Percentiles rank a stretch among this genome's conserved stretches.
These are phyloP conservation scores for Phymatocera aterrima DNA, from an alignment of 2,888 invertebrate genomes.

Conservation along the genomic window DNA sequence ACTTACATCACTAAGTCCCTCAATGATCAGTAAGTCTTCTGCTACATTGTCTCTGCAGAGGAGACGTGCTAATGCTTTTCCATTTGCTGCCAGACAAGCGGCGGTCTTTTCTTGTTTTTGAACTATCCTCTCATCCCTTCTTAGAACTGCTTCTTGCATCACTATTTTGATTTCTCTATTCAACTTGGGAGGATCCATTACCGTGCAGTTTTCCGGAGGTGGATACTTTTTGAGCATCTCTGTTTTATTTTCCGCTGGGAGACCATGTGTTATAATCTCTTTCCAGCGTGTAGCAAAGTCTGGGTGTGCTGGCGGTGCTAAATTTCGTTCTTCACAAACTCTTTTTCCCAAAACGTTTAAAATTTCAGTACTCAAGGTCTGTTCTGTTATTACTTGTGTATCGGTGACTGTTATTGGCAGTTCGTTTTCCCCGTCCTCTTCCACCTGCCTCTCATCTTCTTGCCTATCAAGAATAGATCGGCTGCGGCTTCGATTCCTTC, in stretches of 20 bases:
- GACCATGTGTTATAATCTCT: background rate
- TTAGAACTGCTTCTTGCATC: background rate
- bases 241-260: background rate
- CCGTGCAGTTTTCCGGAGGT: background rate
- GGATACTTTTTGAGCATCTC: background rate
- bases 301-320: background rate
- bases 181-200: background rate
- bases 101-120: background rate
- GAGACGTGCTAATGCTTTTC: background rate
- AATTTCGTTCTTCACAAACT: background rate
- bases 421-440: no score
- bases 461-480: no score
- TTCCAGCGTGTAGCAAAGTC: background rate
- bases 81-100: background rate
- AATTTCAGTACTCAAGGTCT: no score
- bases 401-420: no score
- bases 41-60: background rate
- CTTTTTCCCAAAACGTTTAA: constrained; percentile 18
- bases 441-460: no score
- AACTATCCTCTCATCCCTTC: background rate
- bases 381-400: no score
- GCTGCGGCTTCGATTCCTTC: no score
- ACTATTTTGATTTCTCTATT: background rate
- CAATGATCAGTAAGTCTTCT: background rate
- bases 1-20: background rate